Evolutionary conservation across 2,113 vertebrate genomes (phyloP).

Genomic region (Motacilla alba): DNA sequence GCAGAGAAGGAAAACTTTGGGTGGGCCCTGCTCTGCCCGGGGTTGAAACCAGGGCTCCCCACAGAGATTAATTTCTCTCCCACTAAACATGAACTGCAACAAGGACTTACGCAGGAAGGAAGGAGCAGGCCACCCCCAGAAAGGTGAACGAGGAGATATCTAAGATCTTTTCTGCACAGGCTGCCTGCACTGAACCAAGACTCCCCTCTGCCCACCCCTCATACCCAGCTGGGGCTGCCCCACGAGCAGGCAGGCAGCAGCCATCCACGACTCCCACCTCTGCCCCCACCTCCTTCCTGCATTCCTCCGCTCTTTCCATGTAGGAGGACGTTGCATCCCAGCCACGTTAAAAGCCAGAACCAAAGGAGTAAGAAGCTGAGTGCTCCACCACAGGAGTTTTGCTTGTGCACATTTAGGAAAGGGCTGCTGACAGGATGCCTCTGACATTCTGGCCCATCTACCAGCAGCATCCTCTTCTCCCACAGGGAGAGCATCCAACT

Average conservation of each 20-base stretch:
- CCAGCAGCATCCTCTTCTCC: not conserved
- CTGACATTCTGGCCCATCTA: not conserved
- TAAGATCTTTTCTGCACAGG: not conserved
- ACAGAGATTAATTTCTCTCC: not conserved
- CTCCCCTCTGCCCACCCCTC: not conserved
- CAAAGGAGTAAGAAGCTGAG: not conserved
- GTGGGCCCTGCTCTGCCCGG: fast-evolving
- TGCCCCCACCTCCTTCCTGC: not conserved
- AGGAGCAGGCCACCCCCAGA: not conserved
- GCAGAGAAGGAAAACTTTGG: not conserved
- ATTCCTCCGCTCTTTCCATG: not conserved
- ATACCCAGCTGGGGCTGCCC: not conserved
- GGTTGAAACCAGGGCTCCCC: not conserved
- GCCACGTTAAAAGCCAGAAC: not conserved
- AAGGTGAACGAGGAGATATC: not conserved
- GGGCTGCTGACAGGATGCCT: not conserved
- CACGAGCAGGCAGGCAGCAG: fast-evolving
- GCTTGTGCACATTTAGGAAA: not conserved
- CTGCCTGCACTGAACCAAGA: not conserved
- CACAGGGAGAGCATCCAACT: not conserved
- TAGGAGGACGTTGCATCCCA: not conserved
- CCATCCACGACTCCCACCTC: not conserved
- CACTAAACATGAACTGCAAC: not conserved
- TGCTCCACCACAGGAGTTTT: not conserved
- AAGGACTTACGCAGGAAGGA: not conserved